Percentiles rank a stretch among this genome's conserved stretches.
These are phyloP conservation scores for Dynastes maya DNA, from an alignment of 2,888 invertebrate species.

Conservation along the genomic window DNA sequence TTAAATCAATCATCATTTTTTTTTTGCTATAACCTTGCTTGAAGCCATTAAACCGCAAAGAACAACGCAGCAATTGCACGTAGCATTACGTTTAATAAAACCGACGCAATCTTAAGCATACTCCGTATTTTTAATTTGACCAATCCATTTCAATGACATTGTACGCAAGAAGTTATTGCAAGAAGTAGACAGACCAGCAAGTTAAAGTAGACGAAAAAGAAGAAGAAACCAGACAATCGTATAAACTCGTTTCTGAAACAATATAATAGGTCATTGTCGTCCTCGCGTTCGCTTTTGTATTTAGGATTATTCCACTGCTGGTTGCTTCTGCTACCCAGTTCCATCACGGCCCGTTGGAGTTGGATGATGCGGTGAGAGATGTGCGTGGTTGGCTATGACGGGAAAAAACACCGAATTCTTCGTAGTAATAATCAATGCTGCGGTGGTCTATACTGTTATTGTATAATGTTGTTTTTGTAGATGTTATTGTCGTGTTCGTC, in stretches of 20 bases:
- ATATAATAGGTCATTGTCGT: conserved; percentile 43
- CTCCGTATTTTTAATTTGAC: too few species aligned
- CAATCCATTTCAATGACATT: too few species aligned
- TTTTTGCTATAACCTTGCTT: too few species aligned
- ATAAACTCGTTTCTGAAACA: conserved; percentile 43
- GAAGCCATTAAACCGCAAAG: too few species aligned
- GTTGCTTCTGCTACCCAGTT: conserved; percentile 3
- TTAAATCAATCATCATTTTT: too few species aligned
- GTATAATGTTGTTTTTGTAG: conserved; percentile 31
- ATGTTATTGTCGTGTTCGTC: conserved; percentile 21
- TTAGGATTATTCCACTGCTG: conserved; percentile 5
- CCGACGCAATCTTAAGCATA: too few species aligned
- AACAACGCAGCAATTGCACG: too few species aligned
- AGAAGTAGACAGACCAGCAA: too few species aligned
- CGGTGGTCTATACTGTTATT: conserved; percentile 26
- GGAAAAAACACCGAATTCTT: conserved; percentile 27
- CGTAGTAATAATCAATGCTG: conserved; percentile 33
- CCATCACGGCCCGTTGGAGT: conserved; percentile 27
- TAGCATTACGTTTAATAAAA: too few species aligned
- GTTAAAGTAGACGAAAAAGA: neutral
- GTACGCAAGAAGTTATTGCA: too few species aligned
- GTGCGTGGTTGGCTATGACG: conserved; percentile 2
- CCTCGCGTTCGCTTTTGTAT: conserved; percentile 28
- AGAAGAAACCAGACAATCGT: conserved; percentile 21
- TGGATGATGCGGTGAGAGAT: neutral